phyloP scores from a whole-genome alignment of 2,888 invertebrate species.

The Thymelicus acteon region DNA sequence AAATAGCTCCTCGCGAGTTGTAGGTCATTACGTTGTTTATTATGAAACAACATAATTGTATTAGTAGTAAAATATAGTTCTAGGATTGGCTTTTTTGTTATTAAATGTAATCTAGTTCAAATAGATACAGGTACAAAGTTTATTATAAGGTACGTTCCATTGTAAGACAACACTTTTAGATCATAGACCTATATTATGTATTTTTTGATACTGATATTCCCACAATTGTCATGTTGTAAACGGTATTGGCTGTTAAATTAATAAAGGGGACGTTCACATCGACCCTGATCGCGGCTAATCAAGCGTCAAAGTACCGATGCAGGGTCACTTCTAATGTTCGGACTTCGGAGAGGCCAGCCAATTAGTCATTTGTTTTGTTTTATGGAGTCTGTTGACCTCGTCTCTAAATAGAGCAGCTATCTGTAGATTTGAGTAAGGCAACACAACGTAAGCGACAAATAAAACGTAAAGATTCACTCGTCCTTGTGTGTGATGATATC shows the following conservation, averaged over 20 bases:
- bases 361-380: slow-evolving; percentile 19
- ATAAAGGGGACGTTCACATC: slow-evolving; percentile 10
- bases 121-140: background rate
- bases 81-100: too few species aligned
- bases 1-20: slow-evolving; percentile 19
- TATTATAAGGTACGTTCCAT: background rate
- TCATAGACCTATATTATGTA: too few species aligned
- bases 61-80: too few species aligned
- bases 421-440: slow-evolving; percentile 18
- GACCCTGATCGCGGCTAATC: slow-evolving; percentile 13
- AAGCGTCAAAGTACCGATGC: slow-evolving; percentile 18
- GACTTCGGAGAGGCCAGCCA: slow-evolving; percentile 7
- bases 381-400: slow-evolving; percentile 6
- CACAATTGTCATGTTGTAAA: background rate
- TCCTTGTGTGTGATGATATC: too few species aligned
- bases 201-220: background rate
- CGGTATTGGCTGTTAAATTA: slow-evolving; percentile 15
- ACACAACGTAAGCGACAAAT: too few species aligned
- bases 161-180: background rate
- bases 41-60: background rate
- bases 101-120: too few species aligned
- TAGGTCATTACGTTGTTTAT: slow-evolving; percentile 3
- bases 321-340: slow-evolving; percentile 2
- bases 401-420: slow-evolving; percentile 38
- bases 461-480: too few species aligned